These are phyloP conservation scores for Scortum barcoo DNA, from an alignment of 2,113 vertebrate genomes.

Conservation along the genomic window DNA sequence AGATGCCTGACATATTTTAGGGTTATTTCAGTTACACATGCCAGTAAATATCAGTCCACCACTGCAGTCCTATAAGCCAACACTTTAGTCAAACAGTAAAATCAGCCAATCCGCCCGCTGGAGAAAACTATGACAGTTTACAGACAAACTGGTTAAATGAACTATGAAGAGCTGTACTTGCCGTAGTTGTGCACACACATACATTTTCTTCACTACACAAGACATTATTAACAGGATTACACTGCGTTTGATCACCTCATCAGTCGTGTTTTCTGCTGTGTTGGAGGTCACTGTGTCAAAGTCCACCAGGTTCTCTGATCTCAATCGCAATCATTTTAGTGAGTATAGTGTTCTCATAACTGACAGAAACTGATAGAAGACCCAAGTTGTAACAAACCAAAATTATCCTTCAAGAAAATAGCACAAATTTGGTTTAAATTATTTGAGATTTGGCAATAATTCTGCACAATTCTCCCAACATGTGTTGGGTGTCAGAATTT, in stretches of 20 bases:
- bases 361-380: neutral
- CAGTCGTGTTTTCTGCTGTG: neutral
- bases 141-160: neutral
- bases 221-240: neutral
- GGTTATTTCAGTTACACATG: neutral
- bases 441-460: neutral
- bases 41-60: neutral
- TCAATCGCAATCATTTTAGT: neutral
- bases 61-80: neutral
- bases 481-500: neutral
- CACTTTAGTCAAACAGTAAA: neutral
- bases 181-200: neutral
- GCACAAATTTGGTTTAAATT: neutral
- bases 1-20: no score
- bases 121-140: neutral
- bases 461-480: neutral
- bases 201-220: no score
- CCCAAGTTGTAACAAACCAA: neutral
- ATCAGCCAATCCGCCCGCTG: neutral
- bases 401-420: no score
- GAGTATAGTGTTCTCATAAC: neutral
- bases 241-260: neutral
- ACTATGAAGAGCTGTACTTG: neutral
- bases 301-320: no score
- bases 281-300: neutral